Evolutionary conservation across 2,113 vertebrate genomes (phyloP).

Genomic region (Pollimyrus isidori): DNA sequence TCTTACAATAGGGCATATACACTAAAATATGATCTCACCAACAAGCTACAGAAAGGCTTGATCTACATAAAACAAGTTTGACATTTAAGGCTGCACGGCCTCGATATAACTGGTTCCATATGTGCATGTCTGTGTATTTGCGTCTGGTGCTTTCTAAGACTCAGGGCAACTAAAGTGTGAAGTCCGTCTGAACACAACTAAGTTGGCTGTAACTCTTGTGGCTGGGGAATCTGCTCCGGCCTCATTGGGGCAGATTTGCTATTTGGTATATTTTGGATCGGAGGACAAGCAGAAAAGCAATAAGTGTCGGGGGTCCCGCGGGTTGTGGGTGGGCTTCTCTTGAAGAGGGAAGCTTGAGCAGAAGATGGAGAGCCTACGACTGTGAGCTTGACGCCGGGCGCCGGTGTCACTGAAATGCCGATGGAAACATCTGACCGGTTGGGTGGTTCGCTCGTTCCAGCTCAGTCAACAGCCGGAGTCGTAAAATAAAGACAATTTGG

Average conservation of each 20-base stretch:
- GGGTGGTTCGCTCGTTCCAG: conserved; percentile 5
- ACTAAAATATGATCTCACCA: not conserved
- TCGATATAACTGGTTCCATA: not conserved
- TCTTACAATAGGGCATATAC: not conserved
- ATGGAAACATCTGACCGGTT: not conserved
- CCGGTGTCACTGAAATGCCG: not conserved
- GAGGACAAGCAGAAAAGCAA: not conserved
- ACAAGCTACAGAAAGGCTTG: not conserved
- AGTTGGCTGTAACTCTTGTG: not conserved
- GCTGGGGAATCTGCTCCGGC: not conserved
- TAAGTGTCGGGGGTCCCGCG: not conserved
- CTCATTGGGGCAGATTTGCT: not conserved
- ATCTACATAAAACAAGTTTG: conserved; percentile 2
- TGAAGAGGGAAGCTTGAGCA: conserved; percentile 2
- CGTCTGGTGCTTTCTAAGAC: too few relatives aligned
- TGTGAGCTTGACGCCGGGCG: not conserved
- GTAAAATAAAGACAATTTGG: not conserved
- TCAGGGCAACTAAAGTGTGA: not conserved
- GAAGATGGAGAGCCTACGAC: not conserved
- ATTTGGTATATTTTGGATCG: not conserved
- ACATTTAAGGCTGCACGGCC: not conserved
- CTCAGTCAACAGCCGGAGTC: not conserved
- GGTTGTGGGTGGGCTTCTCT: not conserved
- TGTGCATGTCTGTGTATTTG: not conserved
- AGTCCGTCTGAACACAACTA: not conserved